Base-by-base conservation (phyloP, 2,113 vertebrate genomes). In the Prietella phreatophila region DNA sequence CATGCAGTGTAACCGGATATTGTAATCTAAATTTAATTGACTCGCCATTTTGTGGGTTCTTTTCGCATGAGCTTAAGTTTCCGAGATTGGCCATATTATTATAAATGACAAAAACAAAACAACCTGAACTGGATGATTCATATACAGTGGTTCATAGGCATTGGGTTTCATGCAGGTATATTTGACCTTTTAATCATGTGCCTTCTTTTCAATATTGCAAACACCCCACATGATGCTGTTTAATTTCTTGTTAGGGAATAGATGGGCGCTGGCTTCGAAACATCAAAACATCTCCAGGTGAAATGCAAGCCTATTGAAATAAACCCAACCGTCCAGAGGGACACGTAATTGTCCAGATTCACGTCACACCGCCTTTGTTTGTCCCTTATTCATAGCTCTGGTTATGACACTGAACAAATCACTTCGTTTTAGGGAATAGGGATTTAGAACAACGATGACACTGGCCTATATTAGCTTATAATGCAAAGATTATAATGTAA, bases 1-100 rank as follows among this genome's bases (percentile, higher is more conserved):
- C 47, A 53, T 78, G 83, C 42, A 58, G 0, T 88, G 93, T 90
- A 93, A 93, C 58, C 33, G 58, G 91, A 94, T 91, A 91, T 89
- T 86, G 42, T 63, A 85, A 90, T 93, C 90, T 91, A 93, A 94
- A 93, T 94, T 89, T 85, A 93, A 93, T 93, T 91, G 89, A 73
- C 56, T 88, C 63, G 91, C 91, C 94, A 94, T 95, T 93, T 91
- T 78, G 86, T 56, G 61, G 82, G 65, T 65, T 83, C 82, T 65
- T 47, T 83, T 65, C 81, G 3, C 81, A 17, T 17, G 5, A 39
- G 20, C 25, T 65, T 83, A 47, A 47, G 5, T 67, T 84, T 30
- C 6, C 10, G 8, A 65, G 27, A 50, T 36, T 82, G 19, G 2
- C 27, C 5, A 60, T 47, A 47, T 83, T 50, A 25, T 47, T 8